Conservation (phyloP, 1,140 invertebrate species). For the Drosophila rhopaloa region DNA sequence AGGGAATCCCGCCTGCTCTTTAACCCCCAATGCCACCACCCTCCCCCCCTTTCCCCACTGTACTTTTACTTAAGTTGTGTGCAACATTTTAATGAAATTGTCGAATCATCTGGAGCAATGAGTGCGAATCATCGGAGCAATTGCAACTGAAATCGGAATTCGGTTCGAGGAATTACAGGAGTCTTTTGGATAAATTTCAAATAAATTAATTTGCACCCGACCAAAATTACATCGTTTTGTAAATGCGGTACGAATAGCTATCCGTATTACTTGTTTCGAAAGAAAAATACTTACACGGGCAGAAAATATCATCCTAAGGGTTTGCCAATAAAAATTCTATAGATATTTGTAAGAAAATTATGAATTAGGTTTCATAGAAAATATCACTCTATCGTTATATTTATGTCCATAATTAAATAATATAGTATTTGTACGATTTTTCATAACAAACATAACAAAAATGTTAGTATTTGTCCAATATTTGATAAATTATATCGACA, state of each 20-base stretch:
- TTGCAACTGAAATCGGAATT: not conserved
- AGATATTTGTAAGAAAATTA: too few relatives aligned
- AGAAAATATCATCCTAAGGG: too few relatives aligned
- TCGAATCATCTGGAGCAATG: conserved; percentile 42
- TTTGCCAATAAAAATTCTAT: too few relatives aligned
- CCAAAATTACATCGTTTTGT: conserved; percentile 38
- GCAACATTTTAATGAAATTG: conserved; percentile 75
- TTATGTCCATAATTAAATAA: too few relatives aligned
- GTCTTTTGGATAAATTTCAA: conserved; percentile 34
- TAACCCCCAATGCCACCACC: not conserved
- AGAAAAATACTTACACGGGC: too few relatives aligned
- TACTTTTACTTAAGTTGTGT: conserved; percentile 27
- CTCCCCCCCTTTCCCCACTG: not conserved
- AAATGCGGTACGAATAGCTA: not conserved
- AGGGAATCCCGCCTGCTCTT: conserved; percentile 3
- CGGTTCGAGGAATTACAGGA: not conserved
- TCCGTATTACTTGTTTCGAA: too few relatives aligned
- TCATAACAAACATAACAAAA: too few relatives aligned
- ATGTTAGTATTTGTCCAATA: too few relatives aligned
- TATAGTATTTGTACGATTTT: too few relatives aligned
- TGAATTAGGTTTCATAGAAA: too few relatives aligned
- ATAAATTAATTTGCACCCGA: conserved; percentile 60
- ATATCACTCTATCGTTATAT: too few relatives aligned
- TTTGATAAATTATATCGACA: too few relatives aligned
- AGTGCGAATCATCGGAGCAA: not conserved